Percentiles rank a stretch among this genome's conserved stretches.
These are phyloP conservation scores for Drosophila kohkoa DNA, from an alignment of 1,140 invertebrate species.

Conservation along the genomic window DNA sequence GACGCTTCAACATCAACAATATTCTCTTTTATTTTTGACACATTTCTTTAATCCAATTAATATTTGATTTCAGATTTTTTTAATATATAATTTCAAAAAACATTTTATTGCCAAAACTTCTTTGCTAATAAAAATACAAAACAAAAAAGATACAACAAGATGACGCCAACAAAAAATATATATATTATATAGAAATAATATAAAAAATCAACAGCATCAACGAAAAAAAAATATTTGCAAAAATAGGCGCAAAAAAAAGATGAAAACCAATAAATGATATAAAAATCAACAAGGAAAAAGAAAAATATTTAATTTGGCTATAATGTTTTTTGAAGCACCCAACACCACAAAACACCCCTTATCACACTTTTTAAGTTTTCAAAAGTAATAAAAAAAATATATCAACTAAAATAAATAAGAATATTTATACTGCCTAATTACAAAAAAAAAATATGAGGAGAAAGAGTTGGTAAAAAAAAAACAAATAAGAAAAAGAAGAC, in stretches of 20 bases:
- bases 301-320: slow-evolving; percentile 70
- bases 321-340: slow-evolving; percentile 84
- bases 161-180: slow-evolving; percentile 64
- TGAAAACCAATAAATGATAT: slow-evolving; percentile 61
- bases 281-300: slow-evolving; percentile 69
- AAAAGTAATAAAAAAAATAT: slow-evolving; percentile 49
- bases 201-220: slow-evolving; percentile 54
- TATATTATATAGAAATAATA: slow-evolving; percentile 52
- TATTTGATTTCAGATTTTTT: slow-evolving; percentile 85
- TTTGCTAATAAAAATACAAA: slow-evolving; percentile 63
- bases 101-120: slow-evolving; percentile 84
- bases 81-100: slow-evolving; percentile 84
- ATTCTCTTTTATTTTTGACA: slow-evolving; percentile 53
- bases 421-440: slow-evolving; percentile 49
- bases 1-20: slow-evolving; percentile 17
- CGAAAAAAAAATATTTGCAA: slow-evolving; percentile 43
- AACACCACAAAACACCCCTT: slow-evolving; percentile 81
- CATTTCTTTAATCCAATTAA: slow-evolving; percentile 81
- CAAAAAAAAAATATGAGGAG: slow-evolving; percentile 52
- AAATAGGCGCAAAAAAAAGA: slow-evolving; percentile 70
- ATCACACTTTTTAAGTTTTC: slow-evolving; percentile 81
- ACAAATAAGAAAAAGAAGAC: slow-evolving; percentile 53
- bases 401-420: slow-evolving; percentile 42
- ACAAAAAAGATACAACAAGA: slow-evolving; percentile 60
- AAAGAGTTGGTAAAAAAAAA: slow-evolving; percentile 49